Evolutionary conservation across 1,140 invertebrate genomes (phyloP).

Genomic region (Lucilia cuprina): DNA sequence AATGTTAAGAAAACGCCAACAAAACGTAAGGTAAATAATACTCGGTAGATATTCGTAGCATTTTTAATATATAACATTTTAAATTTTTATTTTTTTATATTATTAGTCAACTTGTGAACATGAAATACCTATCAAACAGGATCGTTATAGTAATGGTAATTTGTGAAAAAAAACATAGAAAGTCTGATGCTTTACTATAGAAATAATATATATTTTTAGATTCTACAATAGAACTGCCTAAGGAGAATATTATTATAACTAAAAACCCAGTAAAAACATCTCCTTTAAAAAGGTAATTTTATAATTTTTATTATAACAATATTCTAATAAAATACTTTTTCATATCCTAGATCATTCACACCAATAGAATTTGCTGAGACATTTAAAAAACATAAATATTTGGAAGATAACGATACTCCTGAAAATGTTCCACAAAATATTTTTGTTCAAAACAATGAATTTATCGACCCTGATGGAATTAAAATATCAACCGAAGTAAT

Average conservation of each 20-base stretch:
- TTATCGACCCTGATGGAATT: neutral
- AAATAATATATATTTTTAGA: neutral
- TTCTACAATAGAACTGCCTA: neutral
- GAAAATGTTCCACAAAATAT: neutral
- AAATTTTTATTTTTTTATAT: neutral
- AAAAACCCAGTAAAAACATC: neutral
- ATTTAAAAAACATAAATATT: neutral
- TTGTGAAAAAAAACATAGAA: neutral
- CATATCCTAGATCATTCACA: neutral
- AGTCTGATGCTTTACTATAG: neutral
- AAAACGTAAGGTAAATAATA: constrained; percentile 37
- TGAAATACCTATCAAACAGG: neutral
- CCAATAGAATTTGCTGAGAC: neutral
- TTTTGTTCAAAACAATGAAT: neutral
- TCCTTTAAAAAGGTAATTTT: neutral
- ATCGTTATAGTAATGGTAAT: neutral
- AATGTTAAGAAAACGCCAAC: neutral
- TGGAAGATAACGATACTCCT: neutral
- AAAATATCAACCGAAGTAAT: neutral
- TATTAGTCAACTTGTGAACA: neutral
- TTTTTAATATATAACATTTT: no score
- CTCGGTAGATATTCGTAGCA: neutral
- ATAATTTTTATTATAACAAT: neutral
- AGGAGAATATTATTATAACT: neutral
- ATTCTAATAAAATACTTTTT: neutral